Conservation (phyloP, 1,140 invertebrate genomes). For the Lepidurus arcticus region DNA sequence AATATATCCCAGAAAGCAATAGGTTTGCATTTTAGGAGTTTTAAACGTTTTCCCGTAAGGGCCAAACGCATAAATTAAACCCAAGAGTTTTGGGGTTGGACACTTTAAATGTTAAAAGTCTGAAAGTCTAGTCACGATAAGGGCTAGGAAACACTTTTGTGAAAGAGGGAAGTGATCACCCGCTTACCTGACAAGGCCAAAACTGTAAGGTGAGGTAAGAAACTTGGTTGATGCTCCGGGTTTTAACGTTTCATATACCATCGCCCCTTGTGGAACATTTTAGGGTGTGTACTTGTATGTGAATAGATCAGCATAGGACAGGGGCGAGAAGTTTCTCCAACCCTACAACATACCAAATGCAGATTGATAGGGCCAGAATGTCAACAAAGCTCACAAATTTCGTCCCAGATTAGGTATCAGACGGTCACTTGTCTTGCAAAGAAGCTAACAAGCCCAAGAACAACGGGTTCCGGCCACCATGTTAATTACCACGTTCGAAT, state of each 20-base stretch:
- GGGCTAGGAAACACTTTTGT: background rate
- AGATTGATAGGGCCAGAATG: background rate
- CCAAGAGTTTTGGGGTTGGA: background rate
- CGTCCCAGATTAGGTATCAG: background rate
- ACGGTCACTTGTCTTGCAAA: background rate
- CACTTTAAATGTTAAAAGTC: conserved; percentile 8
- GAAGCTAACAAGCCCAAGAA: conserved; percentile 5
- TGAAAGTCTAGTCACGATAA: conserved; percentile 6
- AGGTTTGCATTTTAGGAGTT: background rate
- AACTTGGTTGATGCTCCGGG: background rate
- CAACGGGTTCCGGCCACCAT: background rate
- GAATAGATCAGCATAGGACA: background rate
- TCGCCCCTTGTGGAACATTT: background rate
- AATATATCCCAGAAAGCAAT: background rate
- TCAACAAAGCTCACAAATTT: background rate
- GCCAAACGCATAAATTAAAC: conserved; percentile 15
- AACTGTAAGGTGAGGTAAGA: background rate
- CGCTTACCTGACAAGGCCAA: background rate
- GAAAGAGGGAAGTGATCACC: background rate
- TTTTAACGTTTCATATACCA: background rate
- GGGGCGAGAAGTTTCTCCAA: background rate
- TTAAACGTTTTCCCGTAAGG: background rate
- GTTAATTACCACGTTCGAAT: background rate
- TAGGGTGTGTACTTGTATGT: conserved; percentile 16
- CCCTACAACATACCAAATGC: background rate